Conservation (phyloP, 2,113 vertebrate species). For the Phaethornis superciliosus region DNA sequence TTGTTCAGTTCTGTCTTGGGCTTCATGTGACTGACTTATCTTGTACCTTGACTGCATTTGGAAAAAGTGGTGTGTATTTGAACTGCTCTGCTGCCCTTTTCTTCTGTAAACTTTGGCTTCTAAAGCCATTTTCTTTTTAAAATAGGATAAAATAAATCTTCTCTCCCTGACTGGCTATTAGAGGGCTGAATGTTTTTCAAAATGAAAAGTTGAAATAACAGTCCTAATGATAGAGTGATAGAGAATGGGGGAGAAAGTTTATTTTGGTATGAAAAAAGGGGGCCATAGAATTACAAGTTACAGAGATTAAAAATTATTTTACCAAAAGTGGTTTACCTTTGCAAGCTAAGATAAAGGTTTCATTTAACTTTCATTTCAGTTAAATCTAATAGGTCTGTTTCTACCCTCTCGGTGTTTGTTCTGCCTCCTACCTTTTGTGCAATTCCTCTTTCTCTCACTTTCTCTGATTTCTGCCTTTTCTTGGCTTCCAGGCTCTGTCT, state of each 20-base stretch:
- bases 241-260: constrained; percentile 49
- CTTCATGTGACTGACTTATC: background rate
- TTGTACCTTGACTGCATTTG: background rate
- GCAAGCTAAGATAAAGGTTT: constrained; percentile 18
- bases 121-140: background rate
- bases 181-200: constrained; percentile 41
- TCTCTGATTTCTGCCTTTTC: constrained; percentile 27
- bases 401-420: background rate
- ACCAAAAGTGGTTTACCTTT: constrained; percentile 14
- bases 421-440: background rate
- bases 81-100: constrained; percentile 7
- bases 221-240: constrained; percentile 44
- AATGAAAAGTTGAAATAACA: constrained; percentile 48
- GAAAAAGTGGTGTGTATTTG: constrained; percentile 5
- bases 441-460: constrained; percentile 18
- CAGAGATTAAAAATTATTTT: constrained; percentile 30
- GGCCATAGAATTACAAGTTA: constrained; percentile 33
- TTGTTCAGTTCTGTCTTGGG: background rate
- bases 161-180: constrained; percentile 22
- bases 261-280: constrained; percentile 47
- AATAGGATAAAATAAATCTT: constrained; percentile 20
- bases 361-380: constrained; percentile 4
- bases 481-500: background rate
- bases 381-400: background rate
- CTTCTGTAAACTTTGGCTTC: background rate